phyloP scores from a whole-genome alignment of 2,888 invertebrate species.

The Halictus quadricinctus region DNA sequence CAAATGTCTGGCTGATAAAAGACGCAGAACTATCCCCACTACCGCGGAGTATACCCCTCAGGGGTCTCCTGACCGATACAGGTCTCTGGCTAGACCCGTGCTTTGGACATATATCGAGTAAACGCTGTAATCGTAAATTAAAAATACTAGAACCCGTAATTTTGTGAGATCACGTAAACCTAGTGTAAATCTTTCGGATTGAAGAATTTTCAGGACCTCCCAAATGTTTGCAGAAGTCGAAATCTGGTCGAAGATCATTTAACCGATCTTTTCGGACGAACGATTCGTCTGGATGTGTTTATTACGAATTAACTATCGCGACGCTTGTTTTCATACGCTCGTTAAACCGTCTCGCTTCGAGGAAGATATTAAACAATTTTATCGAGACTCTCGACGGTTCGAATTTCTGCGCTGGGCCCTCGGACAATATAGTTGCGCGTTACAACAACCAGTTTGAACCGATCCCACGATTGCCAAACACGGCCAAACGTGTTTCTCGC shows the following conservation, averaged over 20 bases:
- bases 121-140: no score
- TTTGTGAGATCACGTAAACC: no score
- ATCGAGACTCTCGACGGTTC: not conserved
- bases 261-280: not conserved
- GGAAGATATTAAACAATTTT: not conserved
- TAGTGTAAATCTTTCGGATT: no score
- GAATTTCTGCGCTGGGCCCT: not conserved
- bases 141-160: no score
- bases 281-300: not conserved
- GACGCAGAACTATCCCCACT: no score
- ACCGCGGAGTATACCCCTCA: no score
- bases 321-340: not conserved
- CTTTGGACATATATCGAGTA: no score
- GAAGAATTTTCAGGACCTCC: not conserved
- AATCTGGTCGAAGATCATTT: not conserved
- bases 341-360: not conserved
- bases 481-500: not conserved
- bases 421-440: not conserved
- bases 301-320: not conserved
- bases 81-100: no score
- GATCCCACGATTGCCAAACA: not conserved
- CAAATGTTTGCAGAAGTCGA: not conserved
- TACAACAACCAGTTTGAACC: not conserved
- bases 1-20: no score
- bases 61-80: no score